Base-by-base conservation (phyloP, 1,140 invertebrate species). In the Chionoecetes opilio region DNA sequence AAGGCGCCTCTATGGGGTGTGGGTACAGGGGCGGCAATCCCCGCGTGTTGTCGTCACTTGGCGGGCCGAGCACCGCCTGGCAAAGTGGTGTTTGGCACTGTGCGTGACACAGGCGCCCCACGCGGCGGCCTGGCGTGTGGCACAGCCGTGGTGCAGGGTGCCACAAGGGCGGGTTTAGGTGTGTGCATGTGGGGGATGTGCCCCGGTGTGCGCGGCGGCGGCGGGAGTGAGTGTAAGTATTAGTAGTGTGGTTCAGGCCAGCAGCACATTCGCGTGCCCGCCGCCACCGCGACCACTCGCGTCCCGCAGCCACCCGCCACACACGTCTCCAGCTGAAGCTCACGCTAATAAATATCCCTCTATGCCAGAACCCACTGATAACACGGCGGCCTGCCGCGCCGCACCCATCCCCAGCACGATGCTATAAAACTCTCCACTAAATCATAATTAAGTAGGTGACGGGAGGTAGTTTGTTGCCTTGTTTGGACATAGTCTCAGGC, bases 171-270 rank as follows among this genome's bases (percentile, higher is more conserved):
- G 94, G 41, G 75, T 91, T 82, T 95, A 53, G 89, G 9, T 26
- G 82, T 17, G 32, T 0, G 38, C 34, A 31, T 82, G 21, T 34
- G 84, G 82, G 17, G 88, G 85, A 91, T 31, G 38, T 75, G 31
- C 90, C 41, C 35, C 92, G 3, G 46, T 91, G 94, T n/a, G 86
- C 41, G 53, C 35, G 84, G 89, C 82, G 90, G 94, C 90, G 90
- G 41, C 31, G 94, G 94, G 89, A 95, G 94, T 92, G 94, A 95
- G 94, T 95, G 94, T 95, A 95, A 95, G 82, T 95, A 95, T 95
- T 95, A 95, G 94, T 95, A 92, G 94, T 91, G 94, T 95, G 94
- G 94, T 95, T 92, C 38, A 41, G 29, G 90, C 38, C 82, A 87
- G 94, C 82, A 88, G 38, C 94, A 95, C 94, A 95, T 90, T 95